A percentile compares a stretch with the other conserved stretches of the same genome.
phyloP scores from a whole-genome alignment of 2,113 vertebrate genomes.

The Anolis carolinensis region DNA sequence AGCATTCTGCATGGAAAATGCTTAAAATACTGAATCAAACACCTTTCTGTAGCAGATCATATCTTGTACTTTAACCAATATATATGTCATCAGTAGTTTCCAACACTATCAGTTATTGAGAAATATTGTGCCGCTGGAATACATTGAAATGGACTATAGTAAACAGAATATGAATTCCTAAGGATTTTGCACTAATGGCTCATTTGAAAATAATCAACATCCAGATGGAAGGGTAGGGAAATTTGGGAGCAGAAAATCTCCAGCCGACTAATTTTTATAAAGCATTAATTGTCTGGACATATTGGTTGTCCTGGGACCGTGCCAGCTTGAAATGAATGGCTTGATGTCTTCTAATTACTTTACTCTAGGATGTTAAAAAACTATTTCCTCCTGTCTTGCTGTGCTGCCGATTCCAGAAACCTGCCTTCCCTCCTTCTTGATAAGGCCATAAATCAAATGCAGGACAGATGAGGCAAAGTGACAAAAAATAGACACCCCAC shows the following conservation, averaged over 20 bases:
- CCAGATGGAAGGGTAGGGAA: constrained; percentile 10
- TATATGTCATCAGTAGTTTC: constrained; percentile 15
- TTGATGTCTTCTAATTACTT: background rate
- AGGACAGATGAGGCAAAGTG: background rate
- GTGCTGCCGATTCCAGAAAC: background rate
- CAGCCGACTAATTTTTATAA: background rate
- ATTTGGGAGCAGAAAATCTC: background rate
- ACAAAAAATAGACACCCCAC: background rate
- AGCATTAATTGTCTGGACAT: background rate
- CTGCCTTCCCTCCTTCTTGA: background rate
- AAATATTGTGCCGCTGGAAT: background rate
- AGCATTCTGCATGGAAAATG: background rate
- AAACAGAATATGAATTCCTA: background rate
- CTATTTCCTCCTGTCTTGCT: background rate
- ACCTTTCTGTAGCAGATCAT: background rate
- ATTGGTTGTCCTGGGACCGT: background rate
- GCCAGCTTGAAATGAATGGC: background rate
- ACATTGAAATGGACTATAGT: background rate
- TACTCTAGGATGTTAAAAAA: constrained; percentile 12
- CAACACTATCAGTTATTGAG: background rate
- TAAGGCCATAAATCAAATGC: constrained; percentile 6
- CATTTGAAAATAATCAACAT: background rate
- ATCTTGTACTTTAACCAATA: constrained; percentile 26
- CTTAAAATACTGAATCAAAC: background rate
- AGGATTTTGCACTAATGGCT: background rate